phyloP scores from a whole-genome alignment of 2,113 vertebrate genomes.

The Kryptolebias marmoratus region DNA sequence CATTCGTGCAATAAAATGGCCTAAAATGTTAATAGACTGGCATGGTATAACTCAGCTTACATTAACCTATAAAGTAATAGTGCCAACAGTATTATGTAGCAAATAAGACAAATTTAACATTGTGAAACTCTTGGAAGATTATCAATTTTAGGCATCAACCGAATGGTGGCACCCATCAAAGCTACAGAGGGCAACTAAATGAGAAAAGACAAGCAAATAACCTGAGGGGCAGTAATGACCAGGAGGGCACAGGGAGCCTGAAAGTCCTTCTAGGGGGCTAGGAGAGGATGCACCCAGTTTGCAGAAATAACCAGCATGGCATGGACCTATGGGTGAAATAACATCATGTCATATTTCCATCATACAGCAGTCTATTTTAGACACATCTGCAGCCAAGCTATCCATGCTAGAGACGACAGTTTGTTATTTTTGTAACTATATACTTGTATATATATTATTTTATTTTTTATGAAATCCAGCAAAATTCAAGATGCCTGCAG shows the following conservation, averaged over 20 bases:
- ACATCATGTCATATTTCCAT: slow-evolving; percentile 20
- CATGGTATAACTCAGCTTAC: slow-evolving; percentile 43
- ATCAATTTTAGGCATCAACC: too few relatives aligned
- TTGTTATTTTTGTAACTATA: background rate
- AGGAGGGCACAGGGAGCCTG: slow-evolving; percentile 83
- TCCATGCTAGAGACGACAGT: background rate
- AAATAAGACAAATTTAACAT: slow-evolving; percentile 19
- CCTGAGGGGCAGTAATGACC: slow-evolving; percentile 89
- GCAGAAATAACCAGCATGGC: slow-evolving; percentile 89
- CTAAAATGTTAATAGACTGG: slow-evolving; percentile 34
- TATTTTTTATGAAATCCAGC: too few relatives aligned
- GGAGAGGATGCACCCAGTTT: slow-evolving; percentile 77
- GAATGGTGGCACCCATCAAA: background rate
- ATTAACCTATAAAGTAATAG: slow-evolving; percentile 32
- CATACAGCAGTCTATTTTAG: background rate
- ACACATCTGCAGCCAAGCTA: background rate
- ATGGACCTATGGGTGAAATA: slow-evolving; percentile 77
- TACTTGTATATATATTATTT: too few relatives aligned
- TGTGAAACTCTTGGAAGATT: background rate
- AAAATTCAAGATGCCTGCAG: too few relatives aligned
- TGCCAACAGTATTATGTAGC: background rate
- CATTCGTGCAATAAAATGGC: slow-evolving; percentile 15
- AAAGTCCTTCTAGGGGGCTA: slow-evolving; percentile 78
- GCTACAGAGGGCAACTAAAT: background rate
- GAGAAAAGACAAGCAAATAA: slow-evolving; percentile 51